A percentile compares a stretch with the other conserved stretches of the same genome.
These are phyloP conservation scores for Drosophila antonietae DNA, from an alignment of 2,888 invertebrate species.

Conservation along the genomic window DNA sequence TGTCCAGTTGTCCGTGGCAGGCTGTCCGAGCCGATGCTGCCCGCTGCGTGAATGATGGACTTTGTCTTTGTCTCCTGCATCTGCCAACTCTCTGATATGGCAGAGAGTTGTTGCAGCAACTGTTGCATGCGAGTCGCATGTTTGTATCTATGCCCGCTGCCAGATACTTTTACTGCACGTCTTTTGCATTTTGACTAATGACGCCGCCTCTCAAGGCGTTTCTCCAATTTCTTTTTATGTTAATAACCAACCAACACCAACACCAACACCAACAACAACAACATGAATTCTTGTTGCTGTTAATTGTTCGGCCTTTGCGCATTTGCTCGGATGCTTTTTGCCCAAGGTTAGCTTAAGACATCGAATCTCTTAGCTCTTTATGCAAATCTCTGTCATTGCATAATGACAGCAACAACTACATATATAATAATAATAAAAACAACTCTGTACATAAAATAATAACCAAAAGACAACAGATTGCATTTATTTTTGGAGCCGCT, in stretches of 20 bases:
- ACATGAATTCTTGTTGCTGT: slow-evolving; percentile 40
- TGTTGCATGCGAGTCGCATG: slow-evolving; percentile 65
- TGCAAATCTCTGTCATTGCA: slow-evolving; percentile 60
- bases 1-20: slow-evolving; percentile 45
- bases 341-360: slow-evolving; percentile 49
- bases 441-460: slow-evolving; percentile 44
- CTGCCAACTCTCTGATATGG: slow-evolving; percentile 55
- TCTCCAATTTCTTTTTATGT: slow-evolving; percentile 68
- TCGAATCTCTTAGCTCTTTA: slow-evolving; percentile 50
- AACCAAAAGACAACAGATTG: slow-evolving; percentile 57
- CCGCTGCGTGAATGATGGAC: slow-evolving; percentile 83
- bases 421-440: slow-evolving; percentile 5
- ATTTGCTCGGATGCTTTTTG: slow-evolving; percentile 25
- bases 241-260: slow-evolving; percentile 57
- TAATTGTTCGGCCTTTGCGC: slow-evolving; percentile 41
- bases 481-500: slow-evolving; percentile 81
- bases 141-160: slow-evolving; percentile 76
- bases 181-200: slow-evolving; percentile 77
- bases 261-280: slow-evolving; percentile 10
- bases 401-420: slow-evolving; percentile 18
- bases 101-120: slow-evolving; percentile 28
- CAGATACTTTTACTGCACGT: slow-evolving; percentile 77
- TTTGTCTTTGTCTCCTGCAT: slow-evolving; percentile 73
- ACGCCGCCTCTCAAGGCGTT: slow-evolving; percentile 60
- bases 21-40: slow-evolving; percentile 57